Evolutionary conservation across 2,888 invertebrate species (phyloP).

Genomic region (Erebia aethiops): DNA sequence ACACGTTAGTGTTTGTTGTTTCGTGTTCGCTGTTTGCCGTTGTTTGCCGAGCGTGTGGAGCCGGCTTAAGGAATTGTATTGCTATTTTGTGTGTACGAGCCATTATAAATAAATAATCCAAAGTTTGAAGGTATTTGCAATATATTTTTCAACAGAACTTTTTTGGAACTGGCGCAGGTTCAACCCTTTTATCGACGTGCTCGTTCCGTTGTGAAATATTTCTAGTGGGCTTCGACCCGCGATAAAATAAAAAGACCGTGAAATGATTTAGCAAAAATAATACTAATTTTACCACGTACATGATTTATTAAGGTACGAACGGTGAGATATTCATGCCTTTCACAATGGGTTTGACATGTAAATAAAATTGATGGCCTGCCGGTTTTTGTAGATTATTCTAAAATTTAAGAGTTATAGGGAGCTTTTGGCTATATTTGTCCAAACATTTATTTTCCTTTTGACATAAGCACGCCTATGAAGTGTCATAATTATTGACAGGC

Average conservation of each 20-base stretch:
- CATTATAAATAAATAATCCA: neutral
- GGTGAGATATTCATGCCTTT: slow-evolving; percentile 44
- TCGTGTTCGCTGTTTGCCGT: no score
- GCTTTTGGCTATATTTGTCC: slow-evolving; percentile 14
- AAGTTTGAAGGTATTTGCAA: slow-evolving; percentile 21
- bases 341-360: slow-evolving; percentile 59
- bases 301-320: slow-evolving; percentile 66
- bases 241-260: slow-evolving; percentile 53
- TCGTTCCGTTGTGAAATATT: slow-evolving; percentile 54
- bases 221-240: slow-evolving; percentile 44
- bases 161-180: slow-evolving; percentile 24
- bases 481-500: no score
- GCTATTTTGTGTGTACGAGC: no score
- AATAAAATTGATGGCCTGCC: slow-evolving; percentile 52
- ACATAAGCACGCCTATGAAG: no score
- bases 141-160: slow-evolving; percentile 11
- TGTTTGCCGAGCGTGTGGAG: no score
- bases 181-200: slow-evolving; percentile 32
- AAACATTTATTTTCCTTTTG: no score
- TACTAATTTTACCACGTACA: slow-evolving; percentile 61
- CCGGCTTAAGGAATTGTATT: no score
- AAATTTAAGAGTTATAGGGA: slow-evolving; percentile 35
- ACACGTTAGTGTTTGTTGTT: no score
- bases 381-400: slow-evolving; percentile 35
- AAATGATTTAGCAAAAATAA: slow-evolving; percentile 62